phyloP scores from a whole-genome alignment of 53 echinoderm and acorn worm species.

The Echinarachnius parma region DNA sequence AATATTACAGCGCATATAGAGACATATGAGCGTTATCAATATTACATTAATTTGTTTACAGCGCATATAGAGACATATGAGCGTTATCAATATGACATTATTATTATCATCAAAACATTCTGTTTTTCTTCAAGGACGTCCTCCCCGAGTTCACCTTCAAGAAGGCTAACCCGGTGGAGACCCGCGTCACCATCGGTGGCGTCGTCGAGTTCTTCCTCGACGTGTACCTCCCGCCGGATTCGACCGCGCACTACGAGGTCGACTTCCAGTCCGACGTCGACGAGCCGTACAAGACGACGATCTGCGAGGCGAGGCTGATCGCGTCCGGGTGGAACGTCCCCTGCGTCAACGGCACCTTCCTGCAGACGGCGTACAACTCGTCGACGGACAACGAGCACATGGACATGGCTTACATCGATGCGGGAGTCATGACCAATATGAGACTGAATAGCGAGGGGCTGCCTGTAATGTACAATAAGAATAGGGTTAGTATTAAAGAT shows the following conservation, averaged over 20 bases:
- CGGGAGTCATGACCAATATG: slow-evolving; percentile 76
- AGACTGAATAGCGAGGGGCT: slow-evolving; percentile 42
- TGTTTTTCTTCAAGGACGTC: too few species aligned
- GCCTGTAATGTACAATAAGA: slow-evolving; percentile 35
- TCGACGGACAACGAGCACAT: slow-evolving; percentile 46
- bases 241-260: slow-evolving; percentile 60
- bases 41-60: too few species aligned
- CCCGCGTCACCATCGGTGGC: slow-evolving; percentile 71
- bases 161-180: slow-evolving; percentile 53
- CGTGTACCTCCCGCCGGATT: slow-evolving; percentile 72
- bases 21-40: too few species aligned
- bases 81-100: too few species aligned
- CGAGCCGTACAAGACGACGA: slow-evolving; percentile 52
- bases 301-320: slow-evolving; percentile 69
- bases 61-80: too few species aligned
- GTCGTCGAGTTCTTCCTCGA: slow-evolving; percentile 75
- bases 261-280: slow-evolving; percentile 45
- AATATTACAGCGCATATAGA: too few species aligned
- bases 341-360: slow-evolving; percentile 77
- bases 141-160: slow-evolving; percentile 47
- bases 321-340: slow-evolving; percentile 83
- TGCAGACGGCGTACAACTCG: slow-evolving; percentile 59
- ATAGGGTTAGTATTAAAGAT: slow-evolving; percentile 2
- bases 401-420: slow-evolving; percentile 66
- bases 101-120: too few species aligned